These are phyloP conservation scores for Campylorhamphus procurvoides DNA, from an alignment of 2,113 vertebrate genomes.

Conservation along the genomic window DNA sequence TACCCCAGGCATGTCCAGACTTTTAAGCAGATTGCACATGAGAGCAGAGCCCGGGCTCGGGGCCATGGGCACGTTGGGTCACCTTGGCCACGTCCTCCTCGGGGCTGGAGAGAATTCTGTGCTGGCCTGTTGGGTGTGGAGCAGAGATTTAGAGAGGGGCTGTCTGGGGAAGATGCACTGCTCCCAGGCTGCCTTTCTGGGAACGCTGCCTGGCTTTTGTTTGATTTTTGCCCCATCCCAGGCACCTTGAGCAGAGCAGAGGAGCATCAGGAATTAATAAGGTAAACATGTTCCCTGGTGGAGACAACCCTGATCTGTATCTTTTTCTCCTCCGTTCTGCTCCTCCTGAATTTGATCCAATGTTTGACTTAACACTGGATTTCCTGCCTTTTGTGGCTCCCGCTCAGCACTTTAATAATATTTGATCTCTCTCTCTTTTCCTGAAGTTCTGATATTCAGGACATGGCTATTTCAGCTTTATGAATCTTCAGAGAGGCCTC, in stretches of 20 bases:
- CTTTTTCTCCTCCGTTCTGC: neutral
- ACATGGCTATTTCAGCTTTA: neutral
- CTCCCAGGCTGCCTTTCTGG: neutral
- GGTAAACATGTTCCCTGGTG: neutral
- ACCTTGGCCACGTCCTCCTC: neutral
- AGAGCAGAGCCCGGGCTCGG: neutral
- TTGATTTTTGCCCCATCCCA: neutral
- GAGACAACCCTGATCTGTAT: slow-evolving; percentile 1
- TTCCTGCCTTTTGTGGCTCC: slow-evolving; percentile 36
- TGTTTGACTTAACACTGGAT: neutral
- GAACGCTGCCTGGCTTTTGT: neutral
- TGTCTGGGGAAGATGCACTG: neutral
- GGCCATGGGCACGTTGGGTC: neutral
- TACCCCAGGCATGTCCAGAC: neutral
- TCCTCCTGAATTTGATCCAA: neutral
- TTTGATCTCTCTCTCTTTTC: neutral
- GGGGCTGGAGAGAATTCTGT: accelerated
- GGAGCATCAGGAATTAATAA: neutral
- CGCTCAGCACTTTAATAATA: neutral
- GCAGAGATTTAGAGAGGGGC: neutral
- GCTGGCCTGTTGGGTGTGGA: neutral
- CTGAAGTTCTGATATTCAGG: neutral
- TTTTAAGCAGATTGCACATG: neutral
- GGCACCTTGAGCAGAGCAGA: neutral
- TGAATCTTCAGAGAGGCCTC: slow-evolving; percentile 25